These are phyloP conservation scores for Panthera tigris DNA, from an alignment of 2,113 vertebrate species.

Conservation along the genomic window DNA sequence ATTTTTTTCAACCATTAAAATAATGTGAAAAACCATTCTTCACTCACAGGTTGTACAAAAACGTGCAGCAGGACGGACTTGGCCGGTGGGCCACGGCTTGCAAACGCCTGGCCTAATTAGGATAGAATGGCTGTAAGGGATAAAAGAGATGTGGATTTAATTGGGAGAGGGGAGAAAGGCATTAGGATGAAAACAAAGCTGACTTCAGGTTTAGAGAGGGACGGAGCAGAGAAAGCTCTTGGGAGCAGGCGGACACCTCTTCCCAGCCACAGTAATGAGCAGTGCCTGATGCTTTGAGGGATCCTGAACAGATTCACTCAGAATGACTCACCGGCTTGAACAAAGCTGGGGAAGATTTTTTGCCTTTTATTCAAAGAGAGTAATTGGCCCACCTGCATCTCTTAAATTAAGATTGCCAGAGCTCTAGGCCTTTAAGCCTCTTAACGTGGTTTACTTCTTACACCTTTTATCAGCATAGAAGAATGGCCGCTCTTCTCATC, in stretches of 20 bases:
- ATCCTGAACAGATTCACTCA: conserved; percentile 57
- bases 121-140: neutral
- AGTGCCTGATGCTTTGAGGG: neutral
- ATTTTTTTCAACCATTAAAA: conserved; percentile 32
- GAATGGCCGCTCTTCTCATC: conserved; percentile 64
- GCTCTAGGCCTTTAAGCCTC: conserved; percentile 61
- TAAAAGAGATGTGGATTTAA: neutral
- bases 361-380: conserved; percentile 60
- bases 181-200: neutral
- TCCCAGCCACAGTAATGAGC: neutral
- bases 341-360: conserved; percentile 63
- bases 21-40: neutral
- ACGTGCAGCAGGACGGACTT: neutral
- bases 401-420: conserved; percentile 70
- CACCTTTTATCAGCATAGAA: conserved; percentile 37
- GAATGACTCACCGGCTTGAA: conserved; percentile 56
- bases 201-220: neutral
- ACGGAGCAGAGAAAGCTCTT: neutral
- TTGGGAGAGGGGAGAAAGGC: neutral
- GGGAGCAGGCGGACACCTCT: neutral
- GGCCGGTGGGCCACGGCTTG: neutral
- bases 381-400: conserved; percentile 66
- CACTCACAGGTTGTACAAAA: neutral
- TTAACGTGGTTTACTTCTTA: conserved; percentile 65
- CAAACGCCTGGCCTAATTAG: neutral